Conservation (phyloP, 2,888 invertebrate genomes). For the Apamea crenata region DNA sequence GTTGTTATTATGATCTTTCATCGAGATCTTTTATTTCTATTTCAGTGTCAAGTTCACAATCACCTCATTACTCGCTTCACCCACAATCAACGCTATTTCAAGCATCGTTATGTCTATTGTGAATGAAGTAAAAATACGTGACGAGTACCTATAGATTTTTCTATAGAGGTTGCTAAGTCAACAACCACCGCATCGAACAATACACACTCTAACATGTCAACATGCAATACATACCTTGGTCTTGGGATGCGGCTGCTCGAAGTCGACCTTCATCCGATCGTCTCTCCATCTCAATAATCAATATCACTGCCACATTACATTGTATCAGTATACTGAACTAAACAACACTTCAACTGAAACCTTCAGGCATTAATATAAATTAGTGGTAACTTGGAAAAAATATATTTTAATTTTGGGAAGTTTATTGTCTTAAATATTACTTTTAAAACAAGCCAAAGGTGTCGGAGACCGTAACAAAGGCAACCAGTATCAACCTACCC, state of each 20-base stretch:
- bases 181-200: too few species aligned
- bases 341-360: conserved; percentile 54
- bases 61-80: conserved; percentile 7
- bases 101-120: neutral
- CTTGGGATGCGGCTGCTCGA: conserved; percentile 81
- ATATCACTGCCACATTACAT: conserved; percentile 79
- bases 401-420: conserved; percentile 17
- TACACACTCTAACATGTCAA: conserved; percentile 7
- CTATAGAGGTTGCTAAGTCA: neutral
- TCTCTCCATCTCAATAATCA: conserved; percentile 85
- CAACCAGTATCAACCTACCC: conserved; percentile 2
- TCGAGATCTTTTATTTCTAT: neutral
- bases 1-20: neutral
- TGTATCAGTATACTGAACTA: conserved; percentile 63
- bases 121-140: neutral
- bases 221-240: conserved; percentile 78
- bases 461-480: conserved; percentile 31
- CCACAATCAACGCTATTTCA: conserved; percentile 14
- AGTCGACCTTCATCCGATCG: conserved; percentile 82
- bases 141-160: neutral
- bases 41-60: conserved; percentile 2
- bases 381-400: conserved; percentile 52
- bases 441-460: conserved; percentile 32
- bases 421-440: conserved; percentile 53
- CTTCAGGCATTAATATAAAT: conserved; percentile 33